phyloP scores from a whole-genome alignment of 2,888 invertebrate genomes.

The Polydrusus tereticollis region DNA sequence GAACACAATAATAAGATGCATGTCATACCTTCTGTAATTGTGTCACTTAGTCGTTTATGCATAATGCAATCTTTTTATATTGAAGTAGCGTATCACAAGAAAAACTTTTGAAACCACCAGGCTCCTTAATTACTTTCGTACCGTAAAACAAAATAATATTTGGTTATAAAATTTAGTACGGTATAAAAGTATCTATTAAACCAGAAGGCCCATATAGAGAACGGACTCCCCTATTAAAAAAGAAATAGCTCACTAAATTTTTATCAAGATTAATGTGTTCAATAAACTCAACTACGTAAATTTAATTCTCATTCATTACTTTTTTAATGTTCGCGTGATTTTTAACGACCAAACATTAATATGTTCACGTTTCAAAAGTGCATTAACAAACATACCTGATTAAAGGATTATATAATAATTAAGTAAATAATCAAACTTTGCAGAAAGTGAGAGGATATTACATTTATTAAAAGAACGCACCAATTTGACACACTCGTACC shows the following conservation, averaged over 20 bases:
- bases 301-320: conserved; percentile 43
- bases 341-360: conserved; percentile 40
- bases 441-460: too few relatives aligned
- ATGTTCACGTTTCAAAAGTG: conserved; percentile 31
- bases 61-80: too few relatives aligned
- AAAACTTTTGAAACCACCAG: neutral
- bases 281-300: conserved; percentile 50
- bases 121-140: conserved; percentile 3
- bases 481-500: too few relatives aligned
- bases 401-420: too few relatives aligned
- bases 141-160: conserved; percentile 7
- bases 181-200: conserved; percentile 13
- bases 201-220: conserved; percentile 15
- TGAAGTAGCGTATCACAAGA: neutral
- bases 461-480: too few relatives aligned
- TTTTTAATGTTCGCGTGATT: conserved; percentile 32
- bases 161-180: conserved; percentile 9
- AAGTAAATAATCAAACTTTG: too few relatives aligned
- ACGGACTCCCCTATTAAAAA: conserved; percentile 32
- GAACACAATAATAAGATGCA: neutral
- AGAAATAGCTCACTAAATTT: conserved; percentile 51
- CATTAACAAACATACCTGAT: conserved; percentile 19
- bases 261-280: conserved; percentile 57
- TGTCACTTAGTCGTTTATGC: too few relatives aligned
- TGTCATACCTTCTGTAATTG: neutral